Evolutionary conservation across 1,140 invertebrate genomes (phyloP).

Genomic region (Ganaspis sp.): DNA sequence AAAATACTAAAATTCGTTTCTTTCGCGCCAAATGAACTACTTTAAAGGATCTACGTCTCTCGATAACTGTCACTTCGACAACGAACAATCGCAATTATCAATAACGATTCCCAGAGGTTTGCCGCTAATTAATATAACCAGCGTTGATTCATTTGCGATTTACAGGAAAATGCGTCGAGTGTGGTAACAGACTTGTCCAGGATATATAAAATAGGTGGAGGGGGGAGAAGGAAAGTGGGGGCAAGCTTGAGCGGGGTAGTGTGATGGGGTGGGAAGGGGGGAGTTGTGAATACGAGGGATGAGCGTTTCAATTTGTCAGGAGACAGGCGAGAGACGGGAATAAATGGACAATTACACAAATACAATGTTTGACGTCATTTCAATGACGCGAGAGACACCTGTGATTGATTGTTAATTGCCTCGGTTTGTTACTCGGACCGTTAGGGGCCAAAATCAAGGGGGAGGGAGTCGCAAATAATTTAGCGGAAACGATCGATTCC

Average conservation of each 20-base stretch:
- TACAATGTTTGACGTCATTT: constrained; percentile 77
- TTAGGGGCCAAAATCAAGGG: constrained; percentile 40
- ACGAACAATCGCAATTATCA: constrained; percentile 52
- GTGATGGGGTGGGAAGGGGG: constrained; percentile 43
- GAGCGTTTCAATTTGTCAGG: constrained; percentile 73
- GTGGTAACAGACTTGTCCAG: constrained; percentile 54
- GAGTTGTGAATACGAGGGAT: constrained; percentile 27
- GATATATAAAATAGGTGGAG: constrained; percentile 42
- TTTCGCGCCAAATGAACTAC: not conserved
- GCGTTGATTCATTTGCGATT: constrained; percentile 55
- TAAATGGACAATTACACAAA: constrained; percentile 78
- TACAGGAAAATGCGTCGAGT: constrained; percentile 58
- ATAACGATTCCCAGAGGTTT: constrained; percentile 59
- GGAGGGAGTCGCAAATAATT: constrained; percentile 66
- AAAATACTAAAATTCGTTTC: too few relatives aligned
- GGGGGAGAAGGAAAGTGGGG: constrained; percentile 41
- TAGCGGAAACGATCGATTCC: constrained; percentile 69
- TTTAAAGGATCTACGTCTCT: not conserved
- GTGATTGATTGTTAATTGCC: constrained; percentile 77
- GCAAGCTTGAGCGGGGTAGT: constrained; percentile 65
- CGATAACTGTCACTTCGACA: not conserved
- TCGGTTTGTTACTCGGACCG: constrained; percentile 74
- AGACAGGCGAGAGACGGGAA: constrained; percentile 75
- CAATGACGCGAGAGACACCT: constrained; percentile 76
- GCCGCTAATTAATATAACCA: constrained; percentile 58